Evolutionary conservation across 2,888 invertebrate species (phyloP).

Genomic region (Micoletzkya japonica): DNA sequence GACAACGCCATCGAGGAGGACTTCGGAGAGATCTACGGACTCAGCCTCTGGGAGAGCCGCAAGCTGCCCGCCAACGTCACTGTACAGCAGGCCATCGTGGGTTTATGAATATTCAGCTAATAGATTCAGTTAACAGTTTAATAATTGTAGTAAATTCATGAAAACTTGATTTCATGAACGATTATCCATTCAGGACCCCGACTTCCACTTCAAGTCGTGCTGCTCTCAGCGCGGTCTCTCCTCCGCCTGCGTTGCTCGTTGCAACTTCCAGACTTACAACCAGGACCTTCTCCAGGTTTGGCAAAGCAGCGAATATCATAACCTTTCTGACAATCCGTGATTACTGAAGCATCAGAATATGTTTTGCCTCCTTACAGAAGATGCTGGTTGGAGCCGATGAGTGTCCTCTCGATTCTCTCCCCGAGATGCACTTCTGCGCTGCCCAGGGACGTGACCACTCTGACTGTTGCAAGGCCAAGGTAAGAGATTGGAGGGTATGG

Average conservation of each 20-base stretch:
- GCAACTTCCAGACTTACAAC: conserved; percentile 22
- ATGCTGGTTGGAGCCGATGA: conserved; percentile 21
- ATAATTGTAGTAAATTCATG: no score
- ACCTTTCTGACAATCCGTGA: no score
- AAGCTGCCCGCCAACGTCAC: conserved; percentile 9
- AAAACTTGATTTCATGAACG: no score
- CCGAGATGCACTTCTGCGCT: conserved; percentile 26
- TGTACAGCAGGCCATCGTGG: background rate
- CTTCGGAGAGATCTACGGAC: conserved; percentile 17
- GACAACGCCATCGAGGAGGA: background rate
- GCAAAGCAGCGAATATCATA: no score
- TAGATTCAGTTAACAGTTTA: no score
- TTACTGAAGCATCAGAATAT: no score
- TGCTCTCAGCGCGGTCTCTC: conserved; percentile 9
- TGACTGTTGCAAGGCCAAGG: conserved; percentile 5
- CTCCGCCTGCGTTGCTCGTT: conserved; percentile 3
- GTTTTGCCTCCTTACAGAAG: no score
- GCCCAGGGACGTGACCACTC: conserved; percentile 21
- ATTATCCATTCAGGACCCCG: conserved; percentile 19
- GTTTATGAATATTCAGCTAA: no score
- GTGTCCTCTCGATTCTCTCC: conserved; percentile 24
- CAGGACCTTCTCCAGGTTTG: background rate
- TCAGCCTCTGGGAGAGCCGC: background rate
- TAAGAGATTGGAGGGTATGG: background rate
- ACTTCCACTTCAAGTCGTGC: conserved; percentile 15